Base-by-base conservation (phyloP, 2,113 vertebrate species). In the Tetrax tetrax region DNA sequence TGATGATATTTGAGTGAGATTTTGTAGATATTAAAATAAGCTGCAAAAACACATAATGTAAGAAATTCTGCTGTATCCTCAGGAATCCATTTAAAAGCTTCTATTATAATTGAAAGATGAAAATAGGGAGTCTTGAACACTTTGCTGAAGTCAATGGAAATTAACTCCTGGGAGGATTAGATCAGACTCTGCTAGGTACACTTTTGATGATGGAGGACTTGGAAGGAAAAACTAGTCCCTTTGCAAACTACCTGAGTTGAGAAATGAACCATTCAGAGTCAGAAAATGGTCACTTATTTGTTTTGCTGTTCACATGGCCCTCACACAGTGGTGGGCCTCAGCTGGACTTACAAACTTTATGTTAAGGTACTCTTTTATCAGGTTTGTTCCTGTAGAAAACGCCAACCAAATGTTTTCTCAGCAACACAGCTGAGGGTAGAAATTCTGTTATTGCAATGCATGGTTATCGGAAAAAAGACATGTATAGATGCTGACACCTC, bases 141-240 rank as follows among this genome's bases (percentile, higher is more conserved):
- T 83, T 84, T 79, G 56, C 69, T 68, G 65, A 91, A 78, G 54
- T 78, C 65, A 75, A 33, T 68, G 65, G 69, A 90, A 95, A 96
- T 88, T 81, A 35, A 68, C 24, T 93, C 38, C 64, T 81, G 35
- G 33, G 47, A 72, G 71, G 43, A 93, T 92, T 92, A 72, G 78
- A 71, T 82, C 51, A 91, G 83, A 48, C 59, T 87, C 38, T 91
- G 53, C 38, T 82, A 20, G 25, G 29, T 45, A 43, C 28, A 28
- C 31, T 50, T 69, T 23, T 38, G 59, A 19, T 80, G 65, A 92
- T 57, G 53, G 68, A 93, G 48, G 78, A 43, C 61, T 57, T 70
- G 66, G 60, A 94, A 94, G 35, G 51, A 38, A 63, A 70, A 93
- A 38, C 29, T 65, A 1, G 2, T 14, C 57, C 56, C 50, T 74